Evolutionary conservation across 2,113 vertebrate genomes (phyloP), one percentile per base, ranked within the genome.

Genomic region (Sisor rabdophorus): DNA sequence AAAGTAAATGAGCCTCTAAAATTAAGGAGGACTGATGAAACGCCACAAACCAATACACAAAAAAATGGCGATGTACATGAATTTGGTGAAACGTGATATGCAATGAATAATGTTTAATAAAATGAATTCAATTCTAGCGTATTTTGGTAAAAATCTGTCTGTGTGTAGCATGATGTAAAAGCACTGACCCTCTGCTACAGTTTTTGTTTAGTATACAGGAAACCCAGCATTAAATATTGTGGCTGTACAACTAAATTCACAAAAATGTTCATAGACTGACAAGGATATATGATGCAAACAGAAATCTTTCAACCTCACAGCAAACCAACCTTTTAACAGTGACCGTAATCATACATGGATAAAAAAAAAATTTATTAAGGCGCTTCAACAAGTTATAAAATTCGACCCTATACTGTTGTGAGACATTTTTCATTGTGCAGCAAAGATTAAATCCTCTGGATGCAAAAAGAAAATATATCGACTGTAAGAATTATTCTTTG

Each of bases 391-490:
- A 54, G 4, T 70, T 74, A 54, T 65, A 30, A 79, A 79, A 79
- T 19, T 47, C 47, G 22, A 84, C 50, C 52, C 28, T 11, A 20
- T 54, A 53, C 50, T 61, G 55, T 61, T 52, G 59, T 54, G 30
- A 75, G 71, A 48, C 79, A 50, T 19, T 19, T 40, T 72, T 75
- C 75, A 76, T 76, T 52, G 59, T n/a, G 50, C 13, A 52, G 50
- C 50, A 78, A 17, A 59, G 58, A 59, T 32, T 79, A 40, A 68
- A 67, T 61, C 72, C 28, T 67, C 53, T 13, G 32, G 40, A 7
- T 10, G 8, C 6, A 44, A 44, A 44, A 3, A 36, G 6, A 3
- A 36, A 6, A 6, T n/a, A 36, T 6, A 36, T 36, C 2, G 32
- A 36, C 32, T 36, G 32, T 36, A 36, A 44, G 40, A 44, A 44